phyloP scores from a whole-genome alignment of 2,113 vertebrate genomes.

The Melierax canorus region DNA sequence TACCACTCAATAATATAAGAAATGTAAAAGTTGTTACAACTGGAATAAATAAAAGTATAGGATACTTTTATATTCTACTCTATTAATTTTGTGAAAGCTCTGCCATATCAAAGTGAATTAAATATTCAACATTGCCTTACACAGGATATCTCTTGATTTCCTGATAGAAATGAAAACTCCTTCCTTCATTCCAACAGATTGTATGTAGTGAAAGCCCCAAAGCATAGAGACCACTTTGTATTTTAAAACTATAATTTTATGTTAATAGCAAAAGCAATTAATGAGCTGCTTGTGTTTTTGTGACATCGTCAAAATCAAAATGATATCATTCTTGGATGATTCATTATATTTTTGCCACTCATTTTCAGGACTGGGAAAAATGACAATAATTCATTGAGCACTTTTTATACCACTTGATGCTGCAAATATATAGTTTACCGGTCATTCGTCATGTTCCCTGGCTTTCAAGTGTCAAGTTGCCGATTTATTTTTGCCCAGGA shows the following conservation, averaged over 20 bases:
- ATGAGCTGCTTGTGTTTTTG: conserved; percentile 21
- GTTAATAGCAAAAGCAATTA: conserved; percentile 34
- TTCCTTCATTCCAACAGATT: conserved; percentile 15
- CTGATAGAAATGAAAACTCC: conserved; percentile 5
- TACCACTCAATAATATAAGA: neutral
- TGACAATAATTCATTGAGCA: neutral
- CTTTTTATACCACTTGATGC: neutral
- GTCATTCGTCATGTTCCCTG: neutral
- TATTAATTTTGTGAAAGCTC: neutral
- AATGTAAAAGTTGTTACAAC: neutral
- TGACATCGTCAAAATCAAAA: neutral
- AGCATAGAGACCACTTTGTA: neutral
- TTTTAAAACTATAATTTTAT: conserved; percentile 25
- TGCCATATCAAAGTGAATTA: neutral
- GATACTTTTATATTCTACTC: neutral
- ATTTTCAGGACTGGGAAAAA: conserved; percentile 16
- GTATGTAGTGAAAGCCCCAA: neutral
- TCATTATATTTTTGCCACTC: neutral
- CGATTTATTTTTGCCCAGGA: neutral
- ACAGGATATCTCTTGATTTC: neutral
- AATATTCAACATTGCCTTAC: neutral
- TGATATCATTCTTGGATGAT: neutral
- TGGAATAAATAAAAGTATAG: neutral
- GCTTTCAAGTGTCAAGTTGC: neutral
- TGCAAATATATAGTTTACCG: neutral